Conservation (phyloP, 2,113 vertebrate species). For the Thunnus maccoyii region DNA sequence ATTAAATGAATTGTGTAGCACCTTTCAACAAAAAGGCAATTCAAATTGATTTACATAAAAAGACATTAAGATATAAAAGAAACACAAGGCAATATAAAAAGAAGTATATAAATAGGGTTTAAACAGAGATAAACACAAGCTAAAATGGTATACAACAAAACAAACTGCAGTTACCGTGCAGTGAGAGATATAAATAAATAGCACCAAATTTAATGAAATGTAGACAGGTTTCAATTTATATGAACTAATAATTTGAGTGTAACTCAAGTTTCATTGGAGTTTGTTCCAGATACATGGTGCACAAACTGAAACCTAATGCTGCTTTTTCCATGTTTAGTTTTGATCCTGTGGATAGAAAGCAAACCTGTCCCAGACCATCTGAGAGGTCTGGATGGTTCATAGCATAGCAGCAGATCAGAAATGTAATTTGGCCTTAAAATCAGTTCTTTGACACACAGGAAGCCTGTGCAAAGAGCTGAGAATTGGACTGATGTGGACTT, state of each 20-base stretch:
- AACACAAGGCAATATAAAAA: not conserved
- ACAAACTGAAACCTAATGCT: not conserved
- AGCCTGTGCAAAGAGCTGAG: not conserved
- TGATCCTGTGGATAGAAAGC: not conserved
- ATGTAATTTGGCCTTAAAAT: not conserved
- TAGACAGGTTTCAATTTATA: too few species aligned
- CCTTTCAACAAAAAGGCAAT: not conserved
- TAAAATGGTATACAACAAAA: not conserved
- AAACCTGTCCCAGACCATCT: not conserved
- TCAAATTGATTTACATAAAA: not conserved
- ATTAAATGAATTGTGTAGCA: not conserved
- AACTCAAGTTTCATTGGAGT: too few species aligned
- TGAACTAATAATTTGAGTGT: too few species aligned
- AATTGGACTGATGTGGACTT: not conserved
- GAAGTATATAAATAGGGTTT: not conserved
- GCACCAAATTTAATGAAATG: not conserved
- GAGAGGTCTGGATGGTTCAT: not conserved
- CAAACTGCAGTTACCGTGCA: too few species aligned
- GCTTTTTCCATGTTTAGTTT: not conserved
- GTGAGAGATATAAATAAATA: not conserved
- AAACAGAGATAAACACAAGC: not conserved
- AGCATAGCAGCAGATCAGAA: not conserved
- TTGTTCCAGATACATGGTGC: not conserved
- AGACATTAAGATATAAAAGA: not conserved
- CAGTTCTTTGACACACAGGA: not conserved